Base-by-base conservation (phyloP, 2,888 invertebrate genomes). In the Cactoblastis cactorum region DNA sequence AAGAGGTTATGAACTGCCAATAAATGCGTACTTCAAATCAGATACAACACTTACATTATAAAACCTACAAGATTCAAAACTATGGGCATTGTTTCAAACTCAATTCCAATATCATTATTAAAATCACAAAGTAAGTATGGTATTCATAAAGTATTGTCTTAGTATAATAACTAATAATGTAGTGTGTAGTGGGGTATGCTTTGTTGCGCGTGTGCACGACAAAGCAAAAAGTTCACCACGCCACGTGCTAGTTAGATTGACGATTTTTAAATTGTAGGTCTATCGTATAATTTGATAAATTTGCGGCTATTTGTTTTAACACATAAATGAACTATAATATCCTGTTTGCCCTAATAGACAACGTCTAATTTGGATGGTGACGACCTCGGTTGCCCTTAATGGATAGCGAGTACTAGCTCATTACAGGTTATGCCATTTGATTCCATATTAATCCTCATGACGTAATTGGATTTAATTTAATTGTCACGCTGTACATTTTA, bases 381-480 rank as follows among this genome's bases (percentile, higher is more conserved):
- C 67, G 74, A 62, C 80, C 82, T 83, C 80, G 74, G 48, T 69
- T 56, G 62, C 67, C 83, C 83, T 77, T 81, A 78, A 55, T 69
- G 60, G 71, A 78, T 69, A 73, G 69, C 65, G 19, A 33, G 73
- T 74, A 58, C 65, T 63, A 68, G 65, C 66, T 65, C 69, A 75
- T 80, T 75, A 75, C 61, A 61, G 53, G 59, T 51, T 64, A 64
- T 82, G 85, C 82, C 83, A 80, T 76, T 65, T 69, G 76, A 73
- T 71, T 67, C 81, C 80, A 75, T 80, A 83, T 77, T 64, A 70
- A 82, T 77, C 71, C 71, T 50, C 63, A 71, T 83, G 82, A 85
- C 84, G 83, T 80, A 73, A 77, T 68, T 61, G 49, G 51, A 55
- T 59, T 69, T 59, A 61, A 58, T 73, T 74, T 61, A 57, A 63